These are phyloP conservation scores for Lissonota sp. DNA, from an alignment of 2,888 invertebrate genomes.

Conservation along the genomic window DNA sequence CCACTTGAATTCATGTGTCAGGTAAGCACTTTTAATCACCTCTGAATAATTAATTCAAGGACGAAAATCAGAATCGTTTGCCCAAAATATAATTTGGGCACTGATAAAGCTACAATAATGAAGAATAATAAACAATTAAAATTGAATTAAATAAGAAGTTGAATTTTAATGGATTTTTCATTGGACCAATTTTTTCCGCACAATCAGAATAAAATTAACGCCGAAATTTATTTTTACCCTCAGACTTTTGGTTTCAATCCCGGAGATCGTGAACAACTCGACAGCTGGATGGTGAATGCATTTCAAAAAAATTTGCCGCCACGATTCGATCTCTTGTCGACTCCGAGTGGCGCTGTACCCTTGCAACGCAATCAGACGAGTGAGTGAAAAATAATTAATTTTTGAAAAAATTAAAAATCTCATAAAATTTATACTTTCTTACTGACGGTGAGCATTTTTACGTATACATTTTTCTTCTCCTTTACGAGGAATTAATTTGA, in stretches of 20 bases:
- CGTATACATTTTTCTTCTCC: too few species aligned
- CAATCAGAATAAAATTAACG: background rate
- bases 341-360: constrained; percentile 75
- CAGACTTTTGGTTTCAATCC: constrained; percentile 92
- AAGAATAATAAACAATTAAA: background rate
- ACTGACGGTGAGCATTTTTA: too few species aligned
- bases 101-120: too few species aligned
- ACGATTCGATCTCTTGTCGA: constrained; percentile 90
- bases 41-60: background rate
- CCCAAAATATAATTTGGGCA: too few species aligned
- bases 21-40: too few species aligned
- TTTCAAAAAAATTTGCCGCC: constrained; percentile 95
- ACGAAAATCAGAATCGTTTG: background rate
- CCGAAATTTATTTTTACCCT: constrained; percentile 71
- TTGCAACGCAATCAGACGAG: constrained; percentile 78
- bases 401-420: too few species aligned
- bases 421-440: too few species aligned
- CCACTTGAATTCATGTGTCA: constrained; percentile 96
- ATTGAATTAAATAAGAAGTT: background rate
- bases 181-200: background rate
- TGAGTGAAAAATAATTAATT: constrained; percentile 61
- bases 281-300: constrained; percentile 91
- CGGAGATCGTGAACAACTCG: constrained; percentile 91
- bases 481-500: background rate
- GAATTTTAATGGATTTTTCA: constrained; percentile 18